Conservation (phyloP, 2,888 invertebrate genomes). For the Thera britannica region DNA sequence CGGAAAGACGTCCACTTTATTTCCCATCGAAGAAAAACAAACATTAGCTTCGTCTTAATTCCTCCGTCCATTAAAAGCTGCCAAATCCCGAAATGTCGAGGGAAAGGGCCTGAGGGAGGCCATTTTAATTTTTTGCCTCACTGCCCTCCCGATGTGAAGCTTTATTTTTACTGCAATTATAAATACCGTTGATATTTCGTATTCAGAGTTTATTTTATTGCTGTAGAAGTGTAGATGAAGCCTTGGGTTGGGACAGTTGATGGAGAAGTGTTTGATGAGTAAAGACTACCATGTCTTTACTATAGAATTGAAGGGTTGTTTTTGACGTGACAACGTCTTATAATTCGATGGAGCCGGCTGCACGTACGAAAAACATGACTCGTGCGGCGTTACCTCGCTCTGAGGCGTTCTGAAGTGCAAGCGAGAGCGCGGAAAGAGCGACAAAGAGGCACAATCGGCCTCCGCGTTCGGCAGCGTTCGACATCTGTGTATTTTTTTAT, state of each 20-base stretch:
- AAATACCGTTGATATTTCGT: constrained; percentile 53
- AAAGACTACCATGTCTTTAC: too few species aligned
- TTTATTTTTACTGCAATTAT: constrained; percentile 75
- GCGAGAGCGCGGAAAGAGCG: too few species aligned
- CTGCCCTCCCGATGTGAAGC: constrained; percentile 56
- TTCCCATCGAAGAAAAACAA: constrained; percentile 31
- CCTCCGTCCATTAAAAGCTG: constrained; percentile 30
- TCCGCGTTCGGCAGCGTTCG: too few species aligned
- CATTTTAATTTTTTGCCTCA: constrained; percentile 79
- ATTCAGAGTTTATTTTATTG: constrained; percentile 31
- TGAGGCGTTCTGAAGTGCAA: too few species aligned
- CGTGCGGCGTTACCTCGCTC: too few species aligned
- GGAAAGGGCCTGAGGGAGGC: constrained; percentile 42
- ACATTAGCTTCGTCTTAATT: constrained; percentile 37
- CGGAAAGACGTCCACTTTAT: constrained; percentile 9
- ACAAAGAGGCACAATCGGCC: too few species aligned
- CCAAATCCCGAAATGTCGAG: constrained; percentile 32
- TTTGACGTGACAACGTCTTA: too few species aligned
- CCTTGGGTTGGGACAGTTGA: constrained; percentile 1
- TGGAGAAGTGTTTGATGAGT: not conserved
- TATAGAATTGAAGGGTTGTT: too few species aligned
- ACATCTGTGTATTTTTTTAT: too few species aligned
- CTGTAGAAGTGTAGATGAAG: not conserved
- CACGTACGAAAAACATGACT: too few species aligned
- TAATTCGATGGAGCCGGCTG: too few species aligned